phyloP scores from a whole-genome alignment of 2,797 vertebrate genomes.

The Danio aesculapii region DNA sequence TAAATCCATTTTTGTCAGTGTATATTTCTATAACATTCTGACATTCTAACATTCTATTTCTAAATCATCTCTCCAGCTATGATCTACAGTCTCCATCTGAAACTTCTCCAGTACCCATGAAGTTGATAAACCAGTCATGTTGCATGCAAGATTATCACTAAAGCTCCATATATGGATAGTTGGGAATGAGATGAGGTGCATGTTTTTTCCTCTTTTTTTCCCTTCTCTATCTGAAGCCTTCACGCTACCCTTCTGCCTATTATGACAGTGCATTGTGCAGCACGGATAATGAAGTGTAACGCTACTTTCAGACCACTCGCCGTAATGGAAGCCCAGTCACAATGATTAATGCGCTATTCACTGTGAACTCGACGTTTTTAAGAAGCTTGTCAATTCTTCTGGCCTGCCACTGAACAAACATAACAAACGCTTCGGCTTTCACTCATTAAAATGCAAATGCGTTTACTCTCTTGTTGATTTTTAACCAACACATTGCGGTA shows the following conservation, averaged over 20 bases:
- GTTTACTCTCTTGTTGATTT: constrained; percentile 43
- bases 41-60: no score
- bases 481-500: constrained; percentile 36
- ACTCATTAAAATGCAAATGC: constrained; percentile 60
- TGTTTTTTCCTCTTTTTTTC: not conserved
- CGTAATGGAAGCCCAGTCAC: constrained; percentile 45
- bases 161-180: not conserved
- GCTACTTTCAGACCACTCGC: constrained; percentile 37
- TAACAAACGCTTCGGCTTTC: constrained; percentile 21
- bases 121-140: constrained; percentile 2
- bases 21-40: not conserved
- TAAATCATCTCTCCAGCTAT: no score
- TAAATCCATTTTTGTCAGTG: not conserved
- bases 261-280: constrained; percentile 45
- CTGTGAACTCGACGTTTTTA: constrained; percentile 39
- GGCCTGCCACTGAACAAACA: constrained; percentile 25
- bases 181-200: constrained; percentile 32
- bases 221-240: constrained; percentile 40
- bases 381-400: constrained; percentile 52
- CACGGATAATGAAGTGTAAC: constrained; percentile 50
- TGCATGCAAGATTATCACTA: not conserved
- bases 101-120: not conserved
- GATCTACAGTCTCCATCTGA: constrained; percentile 15
- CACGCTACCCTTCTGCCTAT: constrained; percentile 40
- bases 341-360: constrained; percentile 54